phyloP scores from a whole-genome alignment of 2,113 vertebrate species.

The Panurus biarmicus region DNA sequence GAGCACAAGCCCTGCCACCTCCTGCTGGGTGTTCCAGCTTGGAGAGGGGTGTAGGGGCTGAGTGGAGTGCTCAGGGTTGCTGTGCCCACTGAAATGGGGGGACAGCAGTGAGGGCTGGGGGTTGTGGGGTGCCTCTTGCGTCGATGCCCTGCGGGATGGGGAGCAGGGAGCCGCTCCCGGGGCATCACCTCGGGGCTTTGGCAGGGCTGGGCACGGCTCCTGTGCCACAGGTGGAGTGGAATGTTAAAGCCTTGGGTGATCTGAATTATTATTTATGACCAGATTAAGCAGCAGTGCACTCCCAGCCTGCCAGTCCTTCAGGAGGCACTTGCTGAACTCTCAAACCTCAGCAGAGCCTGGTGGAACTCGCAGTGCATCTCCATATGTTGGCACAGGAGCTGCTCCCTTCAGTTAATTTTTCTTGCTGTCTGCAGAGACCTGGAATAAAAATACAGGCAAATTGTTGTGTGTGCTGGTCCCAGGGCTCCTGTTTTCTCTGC shows the following conservation, averaged over 20 bases:
- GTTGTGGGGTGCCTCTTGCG: fast-evolving
- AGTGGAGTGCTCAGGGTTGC: not conserved
- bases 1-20: not conserved
- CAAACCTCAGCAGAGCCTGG: not conserved
- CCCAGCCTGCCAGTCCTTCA: not conserved
- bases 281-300: not conserved
- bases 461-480: not conserved
- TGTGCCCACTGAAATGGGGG: not conserved
- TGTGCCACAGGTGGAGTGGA: not conserved
- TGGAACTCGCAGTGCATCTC: not conserved
- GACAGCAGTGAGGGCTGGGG: fast-evolving
- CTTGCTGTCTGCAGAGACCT: not conserved
- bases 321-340: slow-evolving; percentile 19
- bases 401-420: slow-evolving; percentile 43
- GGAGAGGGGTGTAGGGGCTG: not conserved
- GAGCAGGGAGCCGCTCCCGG: not conserved
- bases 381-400: slow-evolving; percentile 12
- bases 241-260: not conserved
- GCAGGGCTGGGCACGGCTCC: not conserved
- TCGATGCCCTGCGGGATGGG: fast-evolving
- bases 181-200: fast-evolving
- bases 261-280: slow-evolving; percentile 7
- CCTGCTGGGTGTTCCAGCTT: not conserved
- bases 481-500: not conserved
- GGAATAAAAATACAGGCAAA: slow-evolving; percentile 13